Conservation (phyloP, 2,797 vertebrate species). For the Argyrosomus regius region DNA sequence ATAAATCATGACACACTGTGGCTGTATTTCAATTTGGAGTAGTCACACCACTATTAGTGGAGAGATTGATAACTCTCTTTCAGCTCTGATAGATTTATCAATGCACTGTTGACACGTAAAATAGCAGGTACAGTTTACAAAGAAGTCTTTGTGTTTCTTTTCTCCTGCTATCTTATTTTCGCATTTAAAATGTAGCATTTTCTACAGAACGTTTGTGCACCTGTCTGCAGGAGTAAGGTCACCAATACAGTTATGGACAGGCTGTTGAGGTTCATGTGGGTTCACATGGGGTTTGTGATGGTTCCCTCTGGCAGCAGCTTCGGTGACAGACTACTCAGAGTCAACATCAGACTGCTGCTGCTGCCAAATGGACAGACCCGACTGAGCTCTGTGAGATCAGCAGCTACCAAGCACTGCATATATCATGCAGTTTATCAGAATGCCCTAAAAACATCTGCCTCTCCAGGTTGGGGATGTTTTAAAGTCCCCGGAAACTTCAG, state of each 20-base stretch:
- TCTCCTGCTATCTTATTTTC: neutral
- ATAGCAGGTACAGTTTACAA: neutral
- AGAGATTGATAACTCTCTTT: neutral
- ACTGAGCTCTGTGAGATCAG: neutral
- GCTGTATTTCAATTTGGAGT: neutral
- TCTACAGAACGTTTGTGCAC: neutral
- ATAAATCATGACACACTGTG: conserved; percentile 1
- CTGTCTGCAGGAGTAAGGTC: neutral
- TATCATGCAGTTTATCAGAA: neutral
- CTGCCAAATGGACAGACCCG: conserved; percentile 35
- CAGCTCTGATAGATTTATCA: neutral
- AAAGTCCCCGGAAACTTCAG: neutral
- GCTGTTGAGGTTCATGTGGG: conserved; percentile 10
- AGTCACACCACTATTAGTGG: neutral
- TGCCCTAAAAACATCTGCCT: too few relatives aligned
- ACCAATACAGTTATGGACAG: neutral
- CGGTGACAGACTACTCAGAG: conserved; percentile 10
- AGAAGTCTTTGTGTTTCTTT: neutral
- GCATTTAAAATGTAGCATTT: neutral
- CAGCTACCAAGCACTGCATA: neutral
- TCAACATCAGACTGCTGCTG: conserved; percentile 34
- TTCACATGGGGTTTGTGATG: conserved; percentile 13
- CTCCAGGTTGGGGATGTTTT: neutral
- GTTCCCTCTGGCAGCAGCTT: conserved; percentile 20
- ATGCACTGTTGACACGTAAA: neutral